Percentiles rank a stretch among this genome's conserved stretches.
These are phyloP conservation scores for Taenaris catops DNA, from an alignment of 2,888 invertebrate species.

Conservation along the genomic window DNA sequence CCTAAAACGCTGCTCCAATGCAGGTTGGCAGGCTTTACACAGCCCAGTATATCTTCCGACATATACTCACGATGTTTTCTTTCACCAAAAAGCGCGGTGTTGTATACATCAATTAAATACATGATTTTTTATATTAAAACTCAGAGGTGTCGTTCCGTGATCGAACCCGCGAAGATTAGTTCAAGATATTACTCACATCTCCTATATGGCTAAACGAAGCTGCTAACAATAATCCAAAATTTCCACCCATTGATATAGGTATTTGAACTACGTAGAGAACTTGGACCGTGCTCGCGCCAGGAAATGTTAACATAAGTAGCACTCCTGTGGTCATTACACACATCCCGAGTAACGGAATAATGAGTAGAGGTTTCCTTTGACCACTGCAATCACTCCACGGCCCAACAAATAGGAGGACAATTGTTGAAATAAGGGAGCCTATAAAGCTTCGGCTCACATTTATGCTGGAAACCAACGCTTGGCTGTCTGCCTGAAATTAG, in stretches of 20 bases:
- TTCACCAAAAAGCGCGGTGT: no score
- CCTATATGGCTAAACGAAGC: conserved; percentile 89
- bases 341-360: conserved; percentile 78
- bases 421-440: conserved; percentile 79
- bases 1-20: no score
- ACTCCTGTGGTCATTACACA: conserved; percentile 66
- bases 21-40: no score
- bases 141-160: no score
- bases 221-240: conserved; percentile 85
- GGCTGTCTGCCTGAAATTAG: conserved; percentile 58
- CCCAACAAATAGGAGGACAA: conserved; percentile 78
- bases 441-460: conserved; percentile 81
- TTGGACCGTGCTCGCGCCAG: conserved; percentile 59
- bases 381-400: conserved; percentile 83
- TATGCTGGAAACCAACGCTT: conserved; percentile 82
- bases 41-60: no score
- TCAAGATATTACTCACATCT: conserved; percentile 79
- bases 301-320: conserved; percentile 59
- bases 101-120: no score
- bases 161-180: no score
- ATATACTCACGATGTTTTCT: no score
- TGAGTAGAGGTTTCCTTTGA: conserved; percentile 76
- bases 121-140: no score
- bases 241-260: conserved; percentile 85
- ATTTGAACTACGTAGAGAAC: conserved; percentile 70